phyloP scores from a whole-genome alignment of 2,797 vertebrate genomes.

The Dipus sagitta region DNA sequence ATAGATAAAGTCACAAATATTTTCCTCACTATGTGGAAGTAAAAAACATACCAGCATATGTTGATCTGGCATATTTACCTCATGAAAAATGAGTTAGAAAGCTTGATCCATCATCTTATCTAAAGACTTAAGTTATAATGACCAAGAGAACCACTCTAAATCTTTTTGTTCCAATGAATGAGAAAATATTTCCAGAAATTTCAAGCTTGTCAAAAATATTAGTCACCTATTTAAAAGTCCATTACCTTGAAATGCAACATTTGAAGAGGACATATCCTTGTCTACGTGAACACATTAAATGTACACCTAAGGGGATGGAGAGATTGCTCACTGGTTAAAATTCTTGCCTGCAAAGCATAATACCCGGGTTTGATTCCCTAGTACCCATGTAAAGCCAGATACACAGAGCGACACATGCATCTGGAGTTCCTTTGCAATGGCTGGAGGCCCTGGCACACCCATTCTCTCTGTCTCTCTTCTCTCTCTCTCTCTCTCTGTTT shows the following conservation, averaged over 20 bases:
- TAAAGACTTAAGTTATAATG: slow-evolving; percentile 53
- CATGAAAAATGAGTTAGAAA: slow-evolving; percentile 59
- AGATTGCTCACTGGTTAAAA: too few relatives aligned
- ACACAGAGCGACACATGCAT: too few relatives aligned
- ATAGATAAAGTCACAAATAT: slow-evolving; percentile 10
- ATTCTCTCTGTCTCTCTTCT: too few relatives aligned
- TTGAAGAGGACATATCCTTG: slow-evolving; percentile 63
- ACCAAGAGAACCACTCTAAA: slow-evolving; percentile 68
- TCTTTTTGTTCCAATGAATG: slow-evolving; percentile 77
- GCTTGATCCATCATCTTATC: slow-evolving; percentile 11
- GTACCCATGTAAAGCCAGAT: too few relatives aligned
- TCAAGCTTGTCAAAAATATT: slow-evolving; percentile 81
- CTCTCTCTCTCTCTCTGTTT: too few relatives aligned
- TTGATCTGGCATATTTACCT: slow-evolving; percentile 6
- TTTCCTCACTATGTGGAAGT: not conserved
- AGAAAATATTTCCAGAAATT: slow-evolving; percentile 80
- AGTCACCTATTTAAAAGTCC: slow-evolving; percentile 74
- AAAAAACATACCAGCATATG: not conserved
- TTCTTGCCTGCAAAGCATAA: too few relatives aligned
- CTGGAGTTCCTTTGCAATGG: too few relatives aligned
- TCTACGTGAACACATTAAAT: slow-evolving; percentile 42
- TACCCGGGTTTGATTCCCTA: too few relatives aligned
- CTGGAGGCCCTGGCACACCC: too few relatives aligned
- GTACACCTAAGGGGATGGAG: not conserved
- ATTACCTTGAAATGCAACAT: slow-evolving; percentile 71